Conservation (phyloP, 2,888 invertebrate species). For the Pheosia gnoma region DNA sequence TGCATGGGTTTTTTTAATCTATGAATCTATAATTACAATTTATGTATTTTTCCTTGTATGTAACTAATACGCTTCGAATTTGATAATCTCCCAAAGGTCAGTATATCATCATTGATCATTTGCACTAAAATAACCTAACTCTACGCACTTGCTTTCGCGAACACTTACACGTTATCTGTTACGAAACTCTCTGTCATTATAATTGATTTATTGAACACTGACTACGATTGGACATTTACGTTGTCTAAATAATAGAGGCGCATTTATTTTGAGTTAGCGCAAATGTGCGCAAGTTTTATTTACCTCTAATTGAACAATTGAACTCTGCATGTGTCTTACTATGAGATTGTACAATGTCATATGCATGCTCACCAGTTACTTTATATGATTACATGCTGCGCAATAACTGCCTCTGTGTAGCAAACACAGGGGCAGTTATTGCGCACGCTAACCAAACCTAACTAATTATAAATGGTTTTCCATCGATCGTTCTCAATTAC, state of each 20-base stretch:
- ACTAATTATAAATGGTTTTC: too few relatives aligned
- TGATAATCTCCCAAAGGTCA: background rate
- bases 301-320: background rate
- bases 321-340: slow-evolving; percentile 32
- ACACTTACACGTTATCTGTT: slow-evolving; percentile 3
- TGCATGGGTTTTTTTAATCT: too few relatives aligned
- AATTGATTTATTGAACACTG: slow-evolving; percentile 6
- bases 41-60: background rate
- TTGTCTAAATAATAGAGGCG: background rate
- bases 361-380: slow-evolving; percentile 23
- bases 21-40: background rate
- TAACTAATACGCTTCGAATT: background rate
- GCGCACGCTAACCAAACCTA: too few relatives aligned
- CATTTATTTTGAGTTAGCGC: background rate
- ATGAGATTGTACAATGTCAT: slow-evolving; percentile 38
- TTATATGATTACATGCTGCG: slow-evolving; percentile 27
- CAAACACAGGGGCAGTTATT: too few relatives aligned
- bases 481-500: too few relatives aligned
- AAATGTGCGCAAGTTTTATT: background rate
- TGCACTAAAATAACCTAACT: background rate
- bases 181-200: slow-evolving; percentile 5
- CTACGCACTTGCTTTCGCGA: background rate
- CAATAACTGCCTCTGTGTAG: too few relatives aligned
- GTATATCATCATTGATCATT: background rate
- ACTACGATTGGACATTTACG: slow-evolving; percentile 4